Evolutionary conservation across 2,113 vertebrate genomes (phyloP), one percentile per base, ranked within the genome.

Genomic region (Sorex araneus): DNA sequence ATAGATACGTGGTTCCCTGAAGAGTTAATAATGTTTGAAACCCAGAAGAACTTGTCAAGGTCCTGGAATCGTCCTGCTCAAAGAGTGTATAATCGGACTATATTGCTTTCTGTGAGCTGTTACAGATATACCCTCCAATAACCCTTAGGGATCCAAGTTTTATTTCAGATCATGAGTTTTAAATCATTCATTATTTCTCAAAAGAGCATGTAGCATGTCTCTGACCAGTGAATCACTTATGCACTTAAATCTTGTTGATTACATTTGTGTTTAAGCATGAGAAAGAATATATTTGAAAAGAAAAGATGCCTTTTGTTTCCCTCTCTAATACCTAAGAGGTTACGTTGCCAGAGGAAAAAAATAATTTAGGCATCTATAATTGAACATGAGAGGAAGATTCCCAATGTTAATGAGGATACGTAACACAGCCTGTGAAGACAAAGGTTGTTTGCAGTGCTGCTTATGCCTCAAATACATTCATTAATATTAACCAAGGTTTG

Each of bases 401-500:
- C 89, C 94, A 91, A 87, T 89, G 95, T 95, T 98, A 98, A 97
- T 97, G 96, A 98, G 97, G 92, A 97, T 87, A 89, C 91, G 89
- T 96, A 95, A 97, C 97, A 90, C 86, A 97, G 97, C 87, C 93
- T 91, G 93, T 86, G 92, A 97, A 98, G 97, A 95, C 97, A 94
- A 96, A 95, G 75, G 94, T 95, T 96, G 69, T 93, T 98, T 92
- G 95, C 97, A 97, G 43, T 25, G 94, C 96, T 97, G 96, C 96
- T 96, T 96, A 95, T 96, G 97, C 96, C 95, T 95, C 95, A 98
- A 97, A 98, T 98, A 98, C 98, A 98, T 98, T 98, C 97, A 98
- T 98, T 99, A 98, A 99, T 98, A 98, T 97, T 97, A 98, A 98
- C 96, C 96, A 97, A 97, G 96, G 97, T 97, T 98, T 96, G 96